phyloP scores from a whole-genome alignment of 1,140 invertebrate genomes.

The Psix sp. region DNA sequence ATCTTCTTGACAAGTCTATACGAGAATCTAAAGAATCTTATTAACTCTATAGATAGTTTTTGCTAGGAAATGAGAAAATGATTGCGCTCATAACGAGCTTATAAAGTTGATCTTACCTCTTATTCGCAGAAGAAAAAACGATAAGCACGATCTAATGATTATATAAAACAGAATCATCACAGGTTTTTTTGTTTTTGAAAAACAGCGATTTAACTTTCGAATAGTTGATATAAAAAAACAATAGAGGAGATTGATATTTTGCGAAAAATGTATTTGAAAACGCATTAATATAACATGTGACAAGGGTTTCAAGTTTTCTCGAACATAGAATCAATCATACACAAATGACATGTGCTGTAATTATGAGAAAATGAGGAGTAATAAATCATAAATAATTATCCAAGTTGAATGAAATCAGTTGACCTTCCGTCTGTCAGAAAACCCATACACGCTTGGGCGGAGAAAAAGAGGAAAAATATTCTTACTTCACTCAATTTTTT shows the following conservation, averaged over 20 bases:
- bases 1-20: slow-evolving; percentile 25
- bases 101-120: slow-evolving; percentile 8
- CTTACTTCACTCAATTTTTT: slow-evolving; percentile 4
- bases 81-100: slow-evolving; percentile 23
- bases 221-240: no score
- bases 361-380: slow-evolving; percentile 32
- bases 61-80: slow-evolving; percentile 17
- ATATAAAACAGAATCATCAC: no score
- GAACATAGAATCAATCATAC: slow-evolving; percentile 41
- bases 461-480: slow-evolving; percentile 7
- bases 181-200: no score
- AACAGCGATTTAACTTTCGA: no score
- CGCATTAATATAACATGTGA: no score
- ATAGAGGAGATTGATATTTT: no score
- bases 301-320: slow-evolving; percentile 11
- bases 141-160: no score
- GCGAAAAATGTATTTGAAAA: no score
- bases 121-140: no score
- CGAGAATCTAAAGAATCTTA: slow-evolving; percentile 23
- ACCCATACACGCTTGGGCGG: not conserved
- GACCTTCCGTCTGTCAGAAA: slow-evolving; percentile 35
- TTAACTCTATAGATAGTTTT: slow-evolving; percentile 35
- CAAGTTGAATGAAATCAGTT: slow-evolving; percentile 4
- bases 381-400: slow-evolving; percentile 46
- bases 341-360: slow-evolving; percentile 30